Base-by-base conservation (phyloP, 2,113 vertebrate genomes). In the Anoura caudifer region DNA sequence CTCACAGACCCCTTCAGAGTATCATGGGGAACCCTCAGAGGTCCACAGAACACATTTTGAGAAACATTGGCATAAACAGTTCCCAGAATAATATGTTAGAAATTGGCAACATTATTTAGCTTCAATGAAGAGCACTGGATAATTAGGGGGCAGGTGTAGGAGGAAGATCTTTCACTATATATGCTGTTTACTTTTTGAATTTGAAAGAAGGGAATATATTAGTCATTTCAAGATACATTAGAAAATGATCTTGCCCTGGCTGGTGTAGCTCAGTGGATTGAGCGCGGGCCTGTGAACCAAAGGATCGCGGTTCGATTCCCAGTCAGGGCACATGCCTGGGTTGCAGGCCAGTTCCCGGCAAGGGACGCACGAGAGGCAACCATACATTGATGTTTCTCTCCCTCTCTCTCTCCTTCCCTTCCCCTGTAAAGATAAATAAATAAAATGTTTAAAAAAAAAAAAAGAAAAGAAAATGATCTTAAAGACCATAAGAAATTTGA, bases 211-310 rank as follows among this genome's bases (percentile, higher is more conserved):
- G 45, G 85, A 85, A 85, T 75, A 22, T 10, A 81, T 96, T 81
- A 93, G 47, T 86, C 47, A 94, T 86, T 87, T 43, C 26, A 91
- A 96, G 59, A 93, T 93, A 86, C 89, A 93, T 79, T 97, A 93
- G 9, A 41, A 91, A 91, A 87, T 63, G 15, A 56, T 90, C 91
- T 94, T 85, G n/a, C n/a, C n/a, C n/a, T n/a, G n/a, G n/a, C n/a
- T n/a, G n/a, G n/a, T n/a, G n/a, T n/a, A n/a, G n/a, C n/a, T n/a
- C n/a, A n/a, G n/a, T n/a, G n/a, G n/a, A n/a, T n/a, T n/a, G n/a
- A n/a, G n/a, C n/a, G n/a, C n/a, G n/a, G n/a, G n/a, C n/a, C n/a
- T n/a, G n/a, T n/a, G n/a, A n/a, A n/a, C n/a, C n/a, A n/a, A n/a
- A n/a, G n/a, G n/a, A n/a, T n/a, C n/a, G n/a, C n/a, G n/a, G n/a